These are phyloP conservation scores for Blennius ocellaris DNA, from an alignment of 2,113 vertebrate species.

Conservation along the genomic window DNA sequence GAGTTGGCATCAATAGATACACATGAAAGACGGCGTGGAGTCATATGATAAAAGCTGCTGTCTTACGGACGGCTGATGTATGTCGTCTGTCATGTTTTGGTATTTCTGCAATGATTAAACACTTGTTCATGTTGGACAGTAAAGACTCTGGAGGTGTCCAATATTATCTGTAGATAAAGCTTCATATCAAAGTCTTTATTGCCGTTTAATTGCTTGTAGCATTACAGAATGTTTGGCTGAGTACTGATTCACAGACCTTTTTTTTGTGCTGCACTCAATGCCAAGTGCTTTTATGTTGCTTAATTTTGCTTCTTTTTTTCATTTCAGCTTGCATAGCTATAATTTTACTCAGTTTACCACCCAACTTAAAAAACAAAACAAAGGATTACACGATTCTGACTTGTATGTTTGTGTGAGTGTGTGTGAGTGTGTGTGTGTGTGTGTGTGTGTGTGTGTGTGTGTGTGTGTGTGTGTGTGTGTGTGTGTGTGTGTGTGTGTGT, in stretches of 20 bases:
- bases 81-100: conserved; percentile 59
- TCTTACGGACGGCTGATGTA: conserved; percentile 38
- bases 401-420: neutral
- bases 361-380: conserved; percentile 26
- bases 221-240: conserved; percentile 17
- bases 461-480: neutral
- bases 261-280: conserved; percentile 11
- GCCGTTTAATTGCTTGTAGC: conserved; percentile 38
- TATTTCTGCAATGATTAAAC: conserved; percentile 52
- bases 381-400: conserved; percentile 36
- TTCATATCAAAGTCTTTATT: conserved; percentile 36
- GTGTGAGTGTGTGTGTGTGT: conserved; percentile 1
- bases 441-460: conserved; percentile 9
- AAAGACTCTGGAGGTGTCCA: conserved; percentile 26
- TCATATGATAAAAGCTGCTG: conserved; percentile 58
- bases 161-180: conserved; percentile 9
- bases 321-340: conserved; percentile 5
- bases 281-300: conserved; percentile 14
- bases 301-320: conserved; percentile 20
- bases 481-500: neutral
- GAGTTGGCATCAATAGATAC: conserved; percentile 25
- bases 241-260: conserved; percentile 16
- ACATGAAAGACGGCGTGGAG: conserved; percentile 62
- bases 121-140: conserved; percentile 33
- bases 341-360: conserved; percentile 14